These are phyloP conservation scores for Ahaetulla prasina DNA, from an alignment of 2,113 vertebrate species.

Conservation along the genomic window DNA sequence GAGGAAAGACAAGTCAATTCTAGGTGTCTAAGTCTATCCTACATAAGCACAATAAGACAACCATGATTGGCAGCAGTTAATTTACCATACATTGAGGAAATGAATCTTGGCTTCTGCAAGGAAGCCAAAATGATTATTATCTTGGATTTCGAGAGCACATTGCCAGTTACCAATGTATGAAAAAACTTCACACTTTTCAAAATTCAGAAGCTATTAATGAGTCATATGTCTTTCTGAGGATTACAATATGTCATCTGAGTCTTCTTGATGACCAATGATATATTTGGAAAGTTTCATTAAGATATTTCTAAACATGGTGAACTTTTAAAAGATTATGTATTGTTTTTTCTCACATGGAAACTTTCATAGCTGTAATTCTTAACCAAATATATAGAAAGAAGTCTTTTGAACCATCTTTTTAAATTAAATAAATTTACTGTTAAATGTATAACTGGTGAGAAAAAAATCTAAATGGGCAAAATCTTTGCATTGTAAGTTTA, in stretches of 20 bases:
- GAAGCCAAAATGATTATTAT: conserved; percentile 24
- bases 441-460: background rate
- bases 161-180: conserved; percentile 14
- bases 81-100: conserved; percentile 19
- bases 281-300: conserved; percentile 1
- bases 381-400: background rate
- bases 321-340: background rate
- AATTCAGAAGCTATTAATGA: conserved; percentile 16
- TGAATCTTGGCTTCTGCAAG: conserved; percentile 4
- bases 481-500: background rate
- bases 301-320: background rate
- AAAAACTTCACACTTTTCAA: conserved; percentile 2
- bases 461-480: background rate
- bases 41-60: background rate
- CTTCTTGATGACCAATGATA: background rate
- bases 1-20: conserved; percentile 25
- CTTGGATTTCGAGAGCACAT: conserved; percentile 21
- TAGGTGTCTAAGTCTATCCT: background rate
- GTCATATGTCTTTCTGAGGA: background rate
- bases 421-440: background rate
- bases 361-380: too few relatives aligned
- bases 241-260: background rate
- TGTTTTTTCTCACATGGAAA: background rate
- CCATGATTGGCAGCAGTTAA: conserved; percentile 19
- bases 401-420: background rate